Conservation (phyloP, 2,888 invertebrate genomes). For the Troides oblongomaculatus region DNA sequence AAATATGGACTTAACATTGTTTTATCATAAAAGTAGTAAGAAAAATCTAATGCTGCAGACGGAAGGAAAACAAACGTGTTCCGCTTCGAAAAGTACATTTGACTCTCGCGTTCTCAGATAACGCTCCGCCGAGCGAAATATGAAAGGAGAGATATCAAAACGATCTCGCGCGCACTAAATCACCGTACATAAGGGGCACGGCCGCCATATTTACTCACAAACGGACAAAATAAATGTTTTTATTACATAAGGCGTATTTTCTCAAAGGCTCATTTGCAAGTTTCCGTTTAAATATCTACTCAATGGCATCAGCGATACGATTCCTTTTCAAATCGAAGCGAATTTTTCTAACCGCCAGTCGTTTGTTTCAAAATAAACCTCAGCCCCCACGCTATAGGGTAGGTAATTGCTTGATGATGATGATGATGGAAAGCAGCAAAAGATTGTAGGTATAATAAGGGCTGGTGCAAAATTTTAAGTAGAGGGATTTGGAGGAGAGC, state of each 20-base stretch:
- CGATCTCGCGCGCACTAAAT: conserved; percentile 78
- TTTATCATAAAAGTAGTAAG: conserved; percentile 44
- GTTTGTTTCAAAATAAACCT: conserved; percentile 41
- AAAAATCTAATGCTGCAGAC: conserved; percentile 40
- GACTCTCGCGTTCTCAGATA: conserved; percentile 71
- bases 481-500: conserved; percentile 69
- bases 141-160: conserved; percentile 76
- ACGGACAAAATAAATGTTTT: conserved; percentile 79
- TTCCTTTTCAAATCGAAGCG: conserved; percentile 41
- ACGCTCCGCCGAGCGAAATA: conserved; percentile 72
- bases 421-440: conserved; percentile 44
- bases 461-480: conserved; percentile 76
- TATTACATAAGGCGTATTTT: conserved; percentile 78
- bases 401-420: conserved; percentile 41
- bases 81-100: conserved; percentile 58
- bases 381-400: conserved; percentile 38
- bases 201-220: conserved; percentile 75
- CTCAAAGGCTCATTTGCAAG: conserved; percentile 64
- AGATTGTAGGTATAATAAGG: conserved; percentile 70
- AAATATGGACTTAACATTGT: conserved; percentile 25
- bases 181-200: conserved; percentile 77
- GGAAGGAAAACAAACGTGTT: conserved; percentile 43
- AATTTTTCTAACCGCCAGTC: conserved; percentile 33
- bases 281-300: conserved; percentile 39
- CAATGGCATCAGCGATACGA: conserved; percentile 40